Base-by-base conservation (phyloP, 2,113 vertebrate species). In the Rhadina sibilatrix region DNA sequence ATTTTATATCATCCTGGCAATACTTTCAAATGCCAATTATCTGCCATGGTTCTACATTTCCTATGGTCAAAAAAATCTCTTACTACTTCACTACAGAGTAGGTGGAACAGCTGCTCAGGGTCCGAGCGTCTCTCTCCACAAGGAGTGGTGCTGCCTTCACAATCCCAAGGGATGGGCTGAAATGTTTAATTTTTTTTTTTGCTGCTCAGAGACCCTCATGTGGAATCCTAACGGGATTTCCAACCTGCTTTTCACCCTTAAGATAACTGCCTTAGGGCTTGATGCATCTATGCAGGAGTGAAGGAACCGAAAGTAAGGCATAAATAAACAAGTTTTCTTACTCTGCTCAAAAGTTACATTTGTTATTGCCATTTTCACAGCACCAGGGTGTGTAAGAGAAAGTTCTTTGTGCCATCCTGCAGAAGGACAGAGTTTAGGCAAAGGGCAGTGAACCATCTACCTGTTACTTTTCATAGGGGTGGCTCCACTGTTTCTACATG, bases 321-420 rank as follows among this genome's bases (percentile, higher is more conserved):
- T 57, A 86, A 90, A 64, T 10, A 50, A 85, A 47, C 4, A 24
- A 30, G 35, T 21, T 50, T 74, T 44, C 53, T 44, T 57, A 44
- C 13, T 80, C 75, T 38, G 76, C 35, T 87, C 46, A 6, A 12
- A n/a, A 31, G 47, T 49, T 49, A 22, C 52, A 68, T 22, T 33
- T 61, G 12, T 57, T 20, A 65, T 2, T 42, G 49, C 12, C 6
- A 18, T 69, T 93, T 70, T 61, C 78, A 61, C 27, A 60, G 15
- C 42, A 12, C 16, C 4, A 15, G 5, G 25, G 13, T 37, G 20
- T n/a, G 0, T 5, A 42, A 59, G 15, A 44, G 33, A 49, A 77
- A 75, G 44, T 35, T n/a, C 42, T 71, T 50, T 0, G 0, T 59
- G 16, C 11, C 23, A 5, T 2, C 0, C 0, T 21, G 50, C 2